phyloP scores from a whole-genome alignment of 2,113 vertebrate genomes.

The Lanius collurio region DNA sequence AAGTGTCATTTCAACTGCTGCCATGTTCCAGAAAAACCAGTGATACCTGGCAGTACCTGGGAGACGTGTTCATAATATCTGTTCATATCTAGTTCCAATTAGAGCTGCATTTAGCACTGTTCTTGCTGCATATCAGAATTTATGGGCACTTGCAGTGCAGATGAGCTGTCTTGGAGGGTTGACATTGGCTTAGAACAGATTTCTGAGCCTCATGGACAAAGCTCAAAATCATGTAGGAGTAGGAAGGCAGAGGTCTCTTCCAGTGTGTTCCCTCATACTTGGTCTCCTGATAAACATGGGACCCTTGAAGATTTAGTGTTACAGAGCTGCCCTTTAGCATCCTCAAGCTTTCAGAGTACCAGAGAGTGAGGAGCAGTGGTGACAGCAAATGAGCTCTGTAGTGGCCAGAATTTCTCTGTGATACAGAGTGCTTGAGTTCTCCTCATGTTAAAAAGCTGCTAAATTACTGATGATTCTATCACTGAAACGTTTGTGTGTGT shows the following conservation, averaged over 20 bases:
- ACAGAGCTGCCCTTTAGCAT: not conserved
- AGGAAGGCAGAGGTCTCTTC: not conserved
- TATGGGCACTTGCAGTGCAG: not conserved
- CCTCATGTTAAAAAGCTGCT: not conserved
- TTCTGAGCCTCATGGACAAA: not conserved
- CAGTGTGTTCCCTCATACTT: not conserved
- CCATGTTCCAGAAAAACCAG: not conserved
- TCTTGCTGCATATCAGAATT: not conserved
- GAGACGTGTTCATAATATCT: slow-evolving; percentile 11
- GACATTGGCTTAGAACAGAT: not conserved
- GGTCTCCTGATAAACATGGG: not conserved
- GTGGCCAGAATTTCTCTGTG: not conserved
- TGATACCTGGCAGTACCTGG: not conserved
- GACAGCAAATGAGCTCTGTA: not conserved
- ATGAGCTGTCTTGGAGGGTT: not conserved
- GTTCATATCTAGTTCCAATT: slow-evolving; percentile 70
- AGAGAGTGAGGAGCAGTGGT: not conserved
- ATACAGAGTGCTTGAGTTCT: not conserved
- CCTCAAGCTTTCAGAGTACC: not conserved
- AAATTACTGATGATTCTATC: not conserved
- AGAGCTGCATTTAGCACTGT: slow-evolving; percentile 46
- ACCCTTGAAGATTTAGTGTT: not conserved
- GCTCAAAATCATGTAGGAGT: not conserved
- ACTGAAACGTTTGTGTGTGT: not conserved
- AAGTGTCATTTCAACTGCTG: not conserved